Evolutionary conservation across 2,888 invertebrate species (phyloP), one percentile per base, ranked within the genome.

Genomic region (Dexiosoma caninum): DNA sequence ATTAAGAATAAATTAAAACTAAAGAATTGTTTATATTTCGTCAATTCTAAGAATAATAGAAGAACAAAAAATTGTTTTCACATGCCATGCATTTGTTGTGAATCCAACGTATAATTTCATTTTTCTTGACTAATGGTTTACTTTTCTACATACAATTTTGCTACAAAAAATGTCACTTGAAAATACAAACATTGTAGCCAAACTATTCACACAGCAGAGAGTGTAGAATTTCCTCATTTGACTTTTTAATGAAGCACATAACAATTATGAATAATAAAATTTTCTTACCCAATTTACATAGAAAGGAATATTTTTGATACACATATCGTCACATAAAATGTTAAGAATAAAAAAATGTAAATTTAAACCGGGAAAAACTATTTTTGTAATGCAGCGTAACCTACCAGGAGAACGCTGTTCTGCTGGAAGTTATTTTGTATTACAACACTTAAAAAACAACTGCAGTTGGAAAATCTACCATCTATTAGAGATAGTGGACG

Each of bases 181-280:
- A 67, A 71, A 16, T 19, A 53, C 14, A 35, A 5, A 27, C 4
- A 27, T 71, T 70, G 69, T 49, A 37, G 23, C 23, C 8, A 40
- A 71, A 49, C 19, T 64, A 64, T 55, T 35, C 30, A 9, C 23
- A 64, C 35, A 60, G 66, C 66, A 53, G 60, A 44, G 71, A 76
- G 80, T 80, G 66, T 80, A 51, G 37, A 49, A 32, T 80, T 80
- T 80, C 80, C 51, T 64, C 42, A 42, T 57, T 59, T 37, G 6
- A 14, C n/a, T 27, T 62, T 23, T 57, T 27, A 40, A 55, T 55
- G 40, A 62, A 69, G 35, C 53, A 55, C 37, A 53, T 46, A 14
- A 46, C n/a, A 64, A 40, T 60, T 60, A 69, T 27, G 3, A 16
- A 35, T 53, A 69, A 75, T 49, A 42, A 9, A 55, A 55, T 27